These are phyloP conservation scores for Calypte anna DNA, from an alignment of 2,113 vertebrate species.

Conservation along the genomic window DNA sequence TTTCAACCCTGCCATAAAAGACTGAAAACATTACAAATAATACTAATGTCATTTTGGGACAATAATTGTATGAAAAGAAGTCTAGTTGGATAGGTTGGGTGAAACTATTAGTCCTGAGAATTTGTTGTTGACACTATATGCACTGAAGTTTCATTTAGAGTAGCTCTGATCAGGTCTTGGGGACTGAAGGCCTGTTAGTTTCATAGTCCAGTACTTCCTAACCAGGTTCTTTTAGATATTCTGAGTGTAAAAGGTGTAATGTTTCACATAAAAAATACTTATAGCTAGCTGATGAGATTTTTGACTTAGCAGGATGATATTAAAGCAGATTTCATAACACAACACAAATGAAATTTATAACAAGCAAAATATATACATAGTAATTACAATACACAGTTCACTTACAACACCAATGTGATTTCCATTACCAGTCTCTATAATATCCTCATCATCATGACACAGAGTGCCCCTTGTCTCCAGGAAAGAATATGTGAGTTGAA, in stretches of 20 bases:
- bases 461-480: neutral
- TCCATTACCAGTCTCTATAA: neutral
- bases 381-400: neutral
- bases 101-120: neutral
- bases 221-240: neutral
- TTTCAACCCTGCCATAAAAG: neutral
- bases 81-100: neutral
- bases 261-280: neutral
- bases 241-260: neutral
- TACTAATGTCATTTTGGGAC: neutral
- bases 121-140: neutral
- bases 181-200: neutral
- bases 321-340: neutral
- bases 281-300: neutral
- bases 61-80: neutral
- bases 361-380: neutral
- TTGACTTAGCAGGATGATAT: neutral
- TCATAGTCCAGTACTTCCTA: neutral
- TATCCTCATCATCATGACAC: accelerated
- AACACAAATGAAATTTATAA: neutral
- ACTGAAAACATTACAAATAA: neutral
- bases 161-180: neutral
- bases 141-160: neutral
- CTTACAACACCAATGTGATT: neutral
- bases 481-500: neutral